Evolutionary conservation across 2,113 vertebrate species (phyloP), one percentile per base, ranked within the genome.

Genomic region (Gadus macrocephalus): DNA sequence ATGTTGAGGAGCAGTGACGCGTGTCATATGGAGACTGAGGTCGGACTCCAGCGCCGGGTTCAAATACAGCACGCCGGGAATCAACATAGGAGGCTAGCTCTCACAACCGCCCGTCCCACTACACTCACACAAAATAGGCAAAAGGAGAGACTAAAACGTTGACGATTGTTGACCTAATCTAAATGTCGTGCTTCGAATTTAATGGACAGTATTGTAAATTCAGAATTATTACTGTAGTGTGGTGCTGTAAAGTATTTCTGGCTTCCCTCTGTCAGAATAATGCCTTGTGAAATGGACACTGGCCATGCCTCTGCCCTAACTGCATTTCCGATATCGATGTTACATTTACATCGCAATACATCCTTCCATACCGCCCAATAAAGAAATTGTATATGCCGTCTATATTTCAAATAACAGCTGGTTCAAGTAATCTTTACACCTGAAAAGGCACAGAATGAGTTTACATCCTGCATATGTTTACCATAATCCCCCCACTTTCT

Each of bases 401-500:
- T 58, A n/a, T 58, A 58, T 58, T 25, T 71, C 71, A 79, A 73
- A 79, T 63, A 74, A 60, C 53, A 75, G 73, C 60, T 69, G 73
- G 42, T 9, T 69, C 76, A 80, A 82, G 73, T 77, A 82, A 69
- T 82, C 64, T 76, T 68, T 69, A 66, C 67, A 86, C 80, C 82
- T 84, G 59, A 86, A 85, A 86, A 79, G 78, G 71, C 72, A 77
- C 7, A 80, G 67, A 91, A 88, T 70, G 89, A 80, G 88, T 87
- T 86, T 86, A 88, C 60, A 77, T 85, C 76, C 83, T 87, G 88
- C 83, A 89, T 90, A 86, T 84, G 81, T 87, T 89, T 85, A 82
- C 75, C 75, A 87, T 85, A 82, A 85, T 88, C 71, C 68, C 11
- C 55, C 1, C 15, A 31, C 70, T 74, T 80, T 73, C 71, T 49